Evolutionary conservation across 2,797 vertebrate genomes (phyloP).

Genomic region (Betta splendens): DNA sequence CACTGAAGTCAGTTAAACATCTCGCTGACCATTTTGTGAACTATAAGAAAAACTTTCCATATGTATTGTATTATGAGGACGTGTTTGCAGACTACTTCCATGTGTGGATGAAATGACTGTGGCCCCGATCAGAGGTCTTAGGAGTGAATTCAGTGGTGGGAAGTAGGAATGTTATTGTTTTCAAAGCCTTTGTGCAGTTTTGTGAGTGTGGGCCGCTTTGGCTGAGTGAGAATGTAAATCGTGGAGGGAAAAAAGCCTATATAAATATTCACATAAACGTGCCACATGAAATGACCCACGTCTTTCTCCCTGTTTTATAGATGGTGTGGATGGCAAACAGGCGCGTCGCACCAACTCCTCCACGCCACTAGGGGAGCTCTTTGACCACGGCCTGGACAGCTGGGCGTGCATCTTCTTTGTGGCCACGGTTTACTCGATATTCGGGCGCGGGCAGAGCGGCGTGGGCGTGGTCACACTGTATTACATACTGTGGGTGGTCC

Average conservation of each 20-base stretch:
- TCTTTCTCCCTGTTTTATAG: slow-evolving; percentile 62
- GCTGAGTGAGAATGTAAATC: background rate
- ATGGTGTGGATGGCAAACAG: slow-evolving; percentile 97
- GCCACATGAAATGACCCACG: background rate
- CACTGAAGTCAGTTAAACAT: slow-evolving; percentile 4
- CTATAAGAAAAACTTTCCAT: background rate
- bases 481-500: slow-evolving; percentile 94
- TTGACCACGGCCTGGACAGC: slow-evolving; percentile 97
- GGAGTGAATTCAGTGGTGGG: slow-evolving; percentile 27
- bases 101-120: slow-evolving; percentile 18
- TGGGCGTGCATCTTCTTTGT: slow-evolving; percentile 98
- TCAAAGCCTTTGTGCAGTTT: slow-evolving; percentile 12
- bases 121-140: slow-evolving; percentile 8
- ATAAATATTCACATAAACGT: background rate
- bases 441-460: slow-evolving; percentile 88
- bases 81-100: slow-evolving; percentile 19
- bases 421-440: slow-evolving; percentile 95
- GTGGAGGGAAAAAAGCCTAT: background rate
- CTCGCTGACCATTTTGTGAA: slow-evolving; percentile 2
- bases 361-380: slow-evolving; percentile 95
- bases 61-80: background rate
- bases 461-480: slow-evolving; percentile 91
- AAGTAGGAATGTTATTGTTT: slow-evolving; percentile 37
- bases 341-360: slow-evolving; percentile 96
- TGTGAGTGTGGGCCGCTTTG: slow-evolving; percentile 29